These are phyloP conservation scores for Bryconaethiops microstoma DNA, from an alignment of 2,797 vertebrate genomes.

Conservation along the genomic window DNA sequence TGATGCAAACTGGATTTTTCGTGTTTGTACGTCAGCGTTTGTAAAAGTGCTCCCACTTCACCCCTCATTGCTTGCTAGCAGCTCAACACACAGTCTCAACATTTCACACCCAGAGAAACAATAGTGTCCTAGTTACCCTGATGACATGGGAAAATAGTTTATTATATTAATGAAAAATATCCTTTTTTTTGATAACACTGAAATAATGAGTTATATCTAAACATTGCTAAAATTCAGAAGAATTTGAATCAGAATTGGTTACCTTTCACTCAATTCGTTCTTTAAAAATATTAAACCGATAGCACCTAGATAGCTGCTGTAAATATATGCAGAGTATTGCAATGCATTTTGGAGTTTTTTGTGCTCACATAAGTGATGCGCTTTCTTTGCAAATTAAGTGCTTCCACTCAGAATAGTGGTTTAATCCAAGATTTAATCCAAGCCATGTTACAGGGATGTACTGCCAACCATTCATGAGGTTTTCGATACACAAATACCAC, in stretches of 20 bases:
- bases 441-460: slow-evolving; percentile 49
- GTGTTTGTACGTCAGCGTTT: too few relatives aligned
- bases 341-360: not conserved
- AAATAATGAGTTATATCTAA: not conserved
- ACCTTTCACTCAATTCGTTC: too few relatives aligned
- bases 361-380: not conserved
- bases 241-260: not conserved
- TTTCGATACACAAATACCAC: slow-evolving; percentile 17
- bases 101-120: too few relatives aligned
- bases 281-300: slow-evolving; percentile 14
- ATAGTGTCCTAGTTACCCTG: too few relatives aligned
- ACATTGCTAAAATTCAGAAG: not conserved
- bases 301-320: not conserved
- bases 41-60: too few relatives aligned
- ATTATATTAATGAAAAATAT: too few relatives aligned
- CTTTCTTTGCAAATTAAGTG: slow-evolving; percentile 2
- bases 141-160: too few relatives aligned
- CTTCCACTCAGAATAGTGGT: slow-evolving; percentile 10
- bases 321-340: not conserved
- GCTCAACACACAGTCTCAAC: too few relatives aligned
- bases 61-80: too few relatives aligned
- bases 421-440: slow-evolving; percentile 58
- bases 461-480: slow-evolving; percentile 5
- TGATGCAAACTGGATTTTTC: too few relatives aligned
- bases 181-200: too few relatives aligned